Evolutionary conservation across 1,140 invertebrate species (phyloP), one percentile per base, ranked within the genome.

Genomic region (Drosophila santomea): DNA sequence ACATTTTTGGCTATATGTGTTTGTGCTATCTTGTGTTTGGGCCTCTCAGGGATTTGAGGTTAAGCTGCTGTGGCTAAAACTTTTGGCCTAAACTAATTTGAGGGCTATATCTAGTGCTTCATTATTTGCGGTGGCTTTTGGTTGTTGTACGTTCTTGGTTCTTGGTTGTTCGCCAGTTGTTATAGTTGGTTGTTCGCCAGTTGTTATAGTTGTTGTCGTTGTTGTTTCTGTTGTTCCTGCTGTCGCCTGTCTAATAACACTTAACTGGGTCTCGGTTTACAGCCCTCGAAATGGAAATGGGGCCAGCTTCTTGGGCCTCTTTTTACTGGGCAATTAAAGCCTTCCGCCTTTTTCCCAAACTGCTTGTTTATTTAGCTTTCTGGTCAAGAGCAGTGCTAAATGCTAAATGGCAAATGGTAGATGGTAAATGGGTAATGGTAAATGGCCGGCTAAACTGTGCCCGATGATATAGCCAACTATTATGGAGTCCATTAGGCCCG

Each of bases 81-180:
- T 86, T 85, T 88, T 86, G 83, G 83, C 79, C 83, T 86, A 88
- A 86, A 88, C 83, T 83, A 86, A 86, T 86, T 86, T 88, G 72
- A 51, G 67, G 57, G 52, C 62, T 75, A 57, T 72, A 67, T 88
- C 78, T 74, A 88, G 81, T 80, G 78, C 77, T 84, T 76, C 79
- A 82, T 82, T 83, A 83, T 78, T 82, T 86, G 83, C 72, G 73
- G 73, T 75, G 61, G 52, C 51, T 44, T 66, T 64, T 64, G 47
- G 28, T 78, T 67, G 57, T 69, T 56, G 51, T 56, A 45, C 43
- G 43, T 35, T 41, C 12, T 35, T 23, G 62, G 20, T n/a, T 25
- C 14, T n/a, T 6, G 17, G n/a, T 35, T 41, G 14, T 15, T 20
- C 20, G 20, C 20, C 20, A 2, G 20, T 20, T 20, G n/a, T n/a